Evolutionary conservation across 2,888 invertebrate genomes (phyloP), one percentile per base, ranked within the genome.

Genomic region (Pecten maximus): DNA sequence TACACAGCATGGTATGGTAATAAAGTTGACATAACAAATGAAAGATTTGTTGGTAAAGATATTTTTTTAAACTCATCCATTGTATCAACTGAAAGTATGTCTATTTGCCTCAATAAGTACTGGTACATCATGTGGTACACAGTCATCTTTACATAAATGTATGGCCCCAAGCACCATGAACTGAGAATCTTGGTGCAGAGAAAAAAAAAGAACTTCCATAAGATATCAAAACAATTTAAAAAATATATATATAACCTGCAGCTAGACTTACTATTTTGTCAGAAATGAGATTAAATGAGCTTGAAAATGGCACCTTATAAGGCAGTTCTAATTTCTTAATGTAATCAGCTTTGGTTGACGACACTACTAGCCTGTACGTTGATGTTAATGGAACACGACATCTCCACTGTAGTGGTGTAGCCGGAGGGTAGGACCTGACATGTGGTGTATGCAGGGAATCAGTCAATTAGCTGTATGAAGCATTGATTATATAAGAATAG

Each of bases 401-500:
- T 28, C 35, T 74, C 28, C 74, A 35, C 35, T 35, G 74, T 10
- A 74, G 74, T 15, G 35, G 10, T 74, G 23, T 74, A 74, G 74
- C 74, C 74, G 23, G 12, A 35, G 74, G 74, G 35, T 28, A 8
- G 6, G 74, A 74, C 12, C 74, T 74, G 74, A 74, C 74, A 74
- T 74, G 19, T 23, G 2, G n/a, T n/a, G n/a, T 54, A 54, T 23
- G 54, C 54, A 19, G 54, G 23, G 74, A 74, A 74, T 74, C 74
- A 74, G 74, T 74, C 74, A 74, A 74, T 74, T 74, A 74, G 74
- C 74, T 74, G 74, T 74, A 74, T 74, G 74, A 74, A 35, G 74
- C 74, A 74, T 74, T 74, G 74, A 74, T 74, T 74, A 74, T 74
- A 74, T 74, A 74, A 74, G 35, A 74, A 28, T 74, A 35, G 74